These are phyloP conservation scores for Ephestia elutella DNA, from an alignment of 1,140 invertebrate species.

Conservation along the genomic window DNA sequence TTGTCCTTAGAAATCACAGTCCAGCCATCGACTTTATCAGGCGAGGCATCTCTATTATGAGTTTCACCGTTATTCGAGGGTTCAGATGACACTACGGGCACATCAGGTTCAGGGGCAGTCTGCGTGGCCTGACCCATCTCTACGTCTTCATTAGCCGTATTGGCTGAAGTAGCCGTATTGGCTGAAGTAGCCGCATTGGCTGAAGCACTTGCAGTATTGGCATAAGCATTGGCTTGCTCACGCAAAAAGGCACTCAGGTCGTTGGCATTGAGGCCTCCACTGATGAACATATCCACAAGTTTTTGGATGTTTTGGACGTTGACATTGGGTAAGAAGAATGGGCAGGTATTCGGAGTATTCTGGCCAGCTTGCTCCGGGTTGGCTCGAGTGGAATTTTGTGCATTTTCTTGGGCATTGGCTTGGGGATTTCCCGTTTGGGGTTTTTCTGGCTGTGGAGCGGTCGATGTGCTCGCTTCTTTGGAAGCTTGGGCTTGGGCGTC, in stretches of 20 bases:
- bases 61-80: constrained; percentile 10
- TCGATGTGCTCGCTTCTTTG: neutral
- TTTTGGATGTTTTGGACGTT: constrained; percentile 27
- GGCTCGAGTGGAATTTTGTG: constrained; percentile 11
- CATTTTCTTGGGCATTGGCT: constrained; percentile 1
- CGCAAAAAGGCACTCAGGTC: constrained; percentile 11
- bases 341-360: constrained; percentile 17
- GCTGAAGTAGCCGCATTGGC: constrained; percentile 7
- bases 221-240: constrained; percentile 11
- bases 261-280: neutral
- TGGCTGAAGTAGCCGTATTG: neutral
- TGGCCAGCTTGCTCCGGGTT: too few species aligned
- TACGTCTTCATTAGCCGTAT: constrained; percentile 21
- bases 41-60: constrained; percentile 38
- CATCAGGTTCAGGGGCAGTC: constrained; percentile 20
- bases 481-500: constrained; percentile 12
- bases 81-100: constrained; percentile 28
- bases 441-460: neutral
- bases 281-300: constrained; percentile 24
- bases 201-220: constrained; percentile 18
- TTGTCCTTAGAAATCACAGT: constrained; percentile 61
- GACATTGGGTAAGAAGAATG: constrained; percentile 19
- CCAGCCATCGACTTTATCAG: constrained; percentile 58
- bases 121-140: constrained; percentile 35
- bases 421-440: neutral